Evolutionary conservation across 2,797 vertebrate species (phyloP).

Genomic region (Pagetopsis macropterus): DNA sequence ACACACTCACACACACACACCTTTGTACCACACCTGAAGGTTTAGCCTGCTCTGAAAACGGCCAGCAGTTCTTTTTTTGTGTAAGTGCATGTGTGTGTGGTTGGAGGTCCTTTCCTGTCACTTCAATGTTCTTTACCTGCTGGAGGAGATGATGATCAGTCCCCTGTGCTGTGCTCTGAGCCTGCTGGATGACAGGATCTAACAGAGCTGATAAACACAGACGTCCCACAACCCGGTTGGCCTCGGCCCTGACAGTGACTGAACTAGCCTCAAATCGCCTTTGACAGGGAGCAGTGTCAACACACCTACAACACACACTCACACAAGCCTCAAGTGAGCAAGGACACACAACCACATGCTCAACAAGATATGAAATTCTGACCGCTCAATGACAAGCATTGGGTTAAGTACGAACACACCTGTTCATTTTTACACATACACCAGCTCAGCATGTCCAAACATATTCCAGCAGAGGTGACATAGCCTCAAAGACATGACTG

Average conservation of each 20-base stretch:
- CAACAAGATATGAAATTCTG: constrained; percentile 28
- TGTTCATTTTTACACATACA: constrained; percentile 19
- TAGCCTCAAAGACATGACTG: constrained; percentile 65
- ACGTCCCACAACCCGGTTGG: constrained; percentile 70
- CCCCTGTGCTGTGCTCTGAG: constrained; percentile 69
- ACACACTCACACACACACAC: background rate
- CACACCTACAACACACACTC: constrained; percentile 51
- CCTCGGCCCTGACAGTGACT: constrained; percentile 83
- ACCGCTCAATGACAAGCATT: constrained; percentile 8
- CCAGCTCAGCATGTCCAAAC: constrained; percentile 40
- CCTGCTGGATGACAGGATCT: constrained; percentile 79
- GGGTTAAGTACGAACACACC: constrained; percentile 21
- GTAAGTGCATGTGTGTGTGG: constrained; percentile 39
- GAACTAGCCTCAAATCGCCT: constrained; percentile 84
- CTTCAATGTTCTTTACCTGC: constrained; percentile 80
- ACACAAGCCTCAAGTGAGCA: constrained; percentile 21
- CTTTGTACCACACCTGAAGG: constrained; percentile 23
- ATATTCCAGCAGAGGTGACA: constrained; percentile 56
- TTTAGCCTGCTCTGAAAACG: constrained; percentile 26
- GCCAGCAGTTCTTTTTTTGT: constrained; percentile 50
- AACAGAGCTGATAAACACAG: constrained; percentile 82
- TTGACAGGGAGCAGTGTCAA: constrained; percentile 80
- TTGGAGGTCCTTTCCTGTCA: constrained; percentile 78
- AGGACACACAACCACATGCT: constrained; percentile 14
- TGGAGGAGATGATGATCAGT: constrained; percentile 79